phyloP scores from a whole-genome alignment of 2,888 invertebrate species.

The Erynnis tages region DNA sequence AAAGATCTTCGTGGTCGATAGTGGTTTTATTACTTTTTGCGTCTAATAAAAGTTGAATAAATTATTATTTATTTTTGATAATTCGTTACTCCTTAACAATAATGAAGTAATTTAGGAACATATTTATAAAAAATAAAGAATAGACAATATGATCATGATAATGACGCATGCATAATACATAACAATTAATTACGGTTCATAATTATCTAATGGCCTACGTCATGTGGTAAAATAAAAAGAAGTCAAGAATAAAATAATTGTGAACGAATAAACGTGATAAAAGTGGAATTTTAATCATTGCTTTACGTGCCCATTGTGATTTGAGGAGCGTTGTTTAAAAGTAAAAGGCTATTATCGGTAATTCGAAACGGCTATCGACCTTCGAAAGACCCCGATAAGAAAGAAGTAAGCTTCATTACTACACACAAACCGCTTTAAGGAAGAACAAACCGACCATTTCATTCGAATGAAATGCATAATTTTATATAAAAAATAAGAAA shows the following conservation, averaged over 20 bases:
- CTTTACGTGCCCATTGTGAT: slow-evolving; percentile 7
- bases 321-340: slow-evolving; percentile 11
- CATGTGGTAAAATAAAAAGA: too few species aligned
- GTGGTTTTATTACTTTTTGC: too few species aligned
- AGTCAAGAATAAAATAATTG: neutral
- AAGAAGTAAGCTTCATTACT: slow-evolving; percentile 11
- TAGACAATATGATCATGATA: too few species aligned
- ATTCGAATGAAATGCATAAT: neutral
- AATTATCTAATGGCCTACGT: too few species aligned
- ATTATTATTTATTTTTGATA: too few species aligned
- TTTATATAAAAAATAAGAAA: neutral
- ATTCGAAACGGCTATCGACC: slow-evolving; percentile 15
- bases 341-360: slow-evolving; percentile 16
- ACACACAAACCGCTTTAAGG: neutral
- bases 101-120: too few species aligned
- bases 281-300: slow-evolving; percentile 34
- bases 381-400: slow-evolving; percentile 12
- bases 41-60: too few species aligned
- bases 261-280: slow-evolving; percentile 24
- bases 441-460: neutral
- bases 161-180: too few species aligned
- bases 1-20: too few species aligned
- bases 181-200: too few species aligned
- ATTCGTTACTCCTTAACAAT: too few species aligned
- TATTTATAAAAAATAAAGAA: too few species aligned